phyloP scores from a whole-genome alignment of 2,888 invertebrate genomes.

The Machimus rusticus region DNA sequence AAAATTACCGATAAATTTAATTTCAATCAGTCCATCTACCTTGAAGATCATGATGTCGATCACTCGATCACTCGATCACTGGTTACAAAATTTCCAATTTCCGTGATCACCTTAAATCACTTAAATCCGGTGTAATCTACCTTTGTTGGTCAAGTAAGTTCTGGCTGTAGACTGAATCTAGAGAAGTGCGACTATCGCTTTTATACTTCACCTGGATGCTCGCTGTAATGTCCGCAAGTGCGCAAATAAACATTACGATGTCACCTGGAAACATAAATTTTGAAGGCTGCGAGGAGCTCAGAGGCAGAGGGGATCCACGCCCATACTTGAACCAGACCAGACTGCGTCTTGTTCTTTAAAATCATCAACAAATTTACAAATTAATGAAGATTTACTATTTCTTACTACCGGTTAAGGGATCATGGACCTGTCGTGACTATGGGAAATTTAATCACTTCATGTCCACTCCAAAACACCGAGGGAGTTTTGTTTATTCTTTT shows the following conservation, averaged over 20 bases:
- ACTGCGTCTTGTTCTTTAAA: not conserved
- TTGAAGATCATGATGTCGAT: conserved; percentile 17
- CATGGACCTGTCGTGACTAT: not conserved
- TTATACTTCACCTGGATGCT: conserved; percentile 12
- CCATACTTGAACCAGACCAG: conserved; percentile 1
- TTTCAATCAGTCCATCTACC: conserved; percentile 1
- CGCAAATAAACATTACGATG: conserved; percentile 21
- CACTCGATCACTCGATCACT: not conserved
- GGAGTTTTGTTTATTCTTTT: not conserved
- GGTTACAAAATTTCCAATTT: not conserved
- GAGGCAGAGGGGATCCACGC: conserved; percentile 1
- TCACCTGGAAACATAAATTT: conserved; percentile 18
- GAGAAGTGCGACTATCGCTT: not conserved
- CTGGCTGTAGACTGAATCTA: conserved; percentile 14
- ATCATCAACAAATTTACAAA: not conserved
- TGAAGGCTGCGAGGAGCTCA: not conserved
- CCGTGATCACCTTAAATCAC: not conserved
- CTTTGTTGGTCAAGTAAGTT: conserved; percentile 7
- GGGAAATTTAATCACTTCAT: not conserved
- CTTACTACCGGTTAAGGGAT: not conserved
- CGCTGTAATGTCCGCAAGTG: not conserved
- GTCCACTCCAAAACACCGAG: not conserved
- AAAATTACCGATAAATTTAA: conserved; percentile 3
- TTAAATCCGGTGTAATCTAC: not conserved
- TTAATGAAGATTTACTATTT: not conserved